Evolutionary conservation across 2,888 invertebrate genomes (phyloP), one percentile per base, ranked within the genome.

Genomic region (Cheilosia pagana): DNA sequence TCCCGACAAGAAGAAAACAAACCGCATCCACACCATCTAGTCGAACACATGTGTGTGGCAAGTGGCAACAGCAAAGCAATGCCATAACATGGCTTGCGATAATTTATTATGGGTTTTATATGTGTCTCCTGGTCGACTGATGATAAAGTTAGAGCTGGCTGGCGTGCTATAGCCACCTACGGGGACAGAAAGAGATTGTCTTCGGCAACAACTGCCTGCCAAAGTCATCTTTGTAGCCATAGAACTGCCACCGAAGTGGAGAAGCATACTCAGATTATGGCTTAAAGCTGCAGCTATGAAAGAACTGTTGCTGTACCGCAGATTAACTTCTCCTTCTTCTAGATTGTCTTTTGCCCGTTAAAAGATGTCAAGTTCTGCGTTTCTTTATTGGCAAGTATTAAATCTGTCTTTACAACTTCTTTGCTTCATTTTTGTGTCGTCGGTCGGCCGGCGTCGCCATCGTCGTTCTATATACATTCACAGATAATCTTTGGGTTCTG

Each of bases 401-500:
- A 57, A 60, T 62, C 70, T 70, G 52, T 70, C 74, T 74, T 63
- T 70, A 79, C 57, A 70, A 70, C 53, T 74, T 39, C 25, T 57
- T 41, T 63, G 60, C 21, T 77, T 55, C 50, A 45, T 63, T 67
- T 43, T 62, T 16, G 50, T n/a, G 31, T 57, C 25, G 31, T 52
- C n/a, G n/a, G n/a, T n/a, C n/a, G n/a, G n/a, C n/a, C 39, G 45
- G 10, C 53, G 43, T 39, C 31, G 45, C 31, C 19, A 25, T 48
- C 43, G 50, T 50, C 21, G 50, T 43, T 50, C 12, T 59, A 23
- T 59, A 23, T 59, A 39, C 39, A 48, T 77, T 70, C 48, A 67
- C 28, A 70, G 72, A 78, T 63, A 78, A 72, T 82, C 48, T 72
- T 23, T 41, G 31, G 14, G 72, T 78, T 82, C 78, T 82, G 48